These are phyloP conservation scores for Napeogenes inachia DNA, from an alignment of 2,888 invertebrate species.

Conservation along the genomic window DNA sequence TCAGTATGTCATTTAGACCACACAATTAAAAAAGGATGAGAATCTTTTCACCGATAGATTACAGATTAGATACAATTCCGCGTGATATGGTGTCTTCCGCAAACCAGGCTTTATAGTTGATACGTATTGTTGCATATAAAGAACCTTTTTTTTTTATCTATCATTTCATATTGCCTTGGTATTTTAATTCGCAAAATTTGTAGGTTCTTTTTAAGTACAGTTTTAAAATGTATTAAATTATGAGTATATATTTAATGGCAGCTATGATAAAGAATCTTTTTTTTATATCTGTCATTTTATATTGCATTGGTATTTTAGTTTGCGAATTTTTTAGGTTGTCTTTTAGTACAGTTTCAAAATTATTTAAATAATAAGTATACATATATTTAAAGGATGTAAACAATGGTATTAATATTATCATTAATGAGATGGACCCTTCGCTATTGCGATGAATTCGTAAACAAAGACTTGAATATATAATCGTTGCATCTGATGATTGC, in stretches of 20 bases:
- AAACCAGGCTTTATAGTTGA: conserved; percentile 38
- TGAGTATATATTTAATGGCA: not conserved
- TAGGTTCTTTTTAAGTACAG: too few species aligned
- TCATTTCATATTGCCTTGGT: too few species aligned
- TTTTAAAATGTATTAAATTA: too few species aligned
- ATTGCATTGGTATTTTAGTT: not conserved
- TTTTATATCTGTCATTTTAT: not conserved
- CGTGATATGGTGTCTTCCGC: conserved; percentile 59
- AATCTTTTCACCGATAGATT: conserved; percentile 71
- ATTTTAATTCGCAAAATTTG: too few species aligned
- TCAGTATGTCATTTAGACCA: conserved; percentile 39
- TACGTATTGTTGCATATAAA: conserved; percentile 1
- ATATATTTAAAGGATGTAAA: conserved; percentile 29
- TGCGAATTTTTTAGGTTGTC: not conserved
- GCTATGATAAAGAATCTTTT: too few species aligned
- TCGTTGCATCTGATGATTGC: conserved; percentile 55
- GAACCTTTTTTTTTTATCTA: too few species aligned
- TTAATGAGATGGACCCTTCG: conserved; percentile 69
- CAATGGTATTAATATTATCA: conserved; percentile 44
- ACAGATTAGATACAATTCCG: conserved; percentile 73
- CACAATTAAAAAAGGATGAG: conserved; percentile 60
- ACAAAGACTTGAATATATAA: conserved; percentile 68
- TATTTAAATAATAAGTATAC: too few species aligned
- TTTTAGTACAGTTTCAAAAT: not conserved
- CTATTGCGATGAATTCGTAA: conserved; percentile 57